Evolutionary conservation across 2,113 vertebrate genomes (phyloP), one percentile per base, ranked within the genome.

Genomic region (Labrus mixtus): DNA sequence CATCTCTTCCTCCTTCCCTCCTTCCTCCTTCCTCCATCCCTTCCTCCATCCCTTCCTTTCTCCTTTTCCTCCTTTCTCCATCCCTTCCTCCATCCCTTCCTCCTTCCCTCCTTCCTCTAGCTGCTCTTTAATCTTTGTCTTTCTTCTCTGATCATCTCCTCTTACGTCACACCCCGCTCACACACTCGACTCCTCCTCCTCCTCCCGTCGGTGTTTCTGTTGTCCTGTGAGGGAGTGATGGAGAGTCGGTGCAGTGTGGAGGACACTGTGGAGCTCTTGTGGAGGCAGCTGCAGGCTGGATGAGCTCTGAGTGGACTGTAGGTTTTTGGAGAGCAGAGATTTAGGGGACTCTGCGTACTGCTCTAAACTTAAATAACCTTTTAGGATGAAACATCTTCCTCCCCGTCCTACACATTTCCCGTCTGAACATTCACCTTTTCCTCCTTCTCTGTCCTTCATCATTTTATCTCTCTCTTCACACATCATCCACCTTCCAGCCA

Each of bases 211-310:
- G 63, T 22, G 56, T 39, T 2, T 71, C 60, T 25, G 68, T 29
- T 29, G 33, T 63, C 61, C 17, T 46, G 39, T 46, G 33, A 23
- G n/a, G 58, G 23, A 61, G 51, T 11, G 20, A 15, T 74, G 33
- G 16, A 6, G 59, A 60, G 63, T 37, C 10, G 66, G 10, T 39
- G 61, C n/a, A 5, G 68, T 4, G 64, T 36, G 46, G 64, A 76
- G 54, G 46, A 61, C 1, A 0, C 53, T 43, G 11, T 0, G 25
- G 61, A 4, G 39, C 62, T 69, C 58, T 13, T n/a, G 50, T 74
- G 78, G 70, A 41, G 70, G 66, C 66, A 51, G 73, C 16, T 55
- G 63, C 20, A 4, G 55, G 58, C 15, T 37, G 63, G 57, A 41
- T 48, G 19, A 12, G 66, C 20, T 45, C 39, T 12, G 67, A 76